Evolutionary conservation across 2,888 invertebrate genomes (phyloP).

Genomic region (Pollenia labialis): DNA sequence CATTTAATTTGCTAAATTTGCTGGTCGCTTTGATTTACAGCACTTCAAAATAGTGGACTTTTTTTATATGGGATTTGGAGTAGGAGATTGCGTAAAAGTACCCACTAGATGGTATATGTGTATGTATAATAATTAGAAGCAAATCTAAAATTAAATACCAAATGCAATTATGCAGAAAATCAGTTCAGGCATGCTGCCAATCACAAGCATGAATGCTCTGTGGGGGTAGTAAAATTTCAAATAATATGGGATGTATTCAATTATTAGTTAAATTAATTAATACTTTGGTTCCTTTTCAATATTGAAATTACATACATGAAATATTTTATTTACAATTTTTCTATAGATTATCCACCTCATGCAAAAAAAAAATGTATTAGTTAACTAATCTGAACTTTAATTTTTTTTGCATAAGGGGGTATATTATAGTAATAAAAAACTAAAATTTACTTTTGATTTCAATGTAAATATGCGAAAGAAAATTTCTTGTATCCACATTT

Average conservation of each 20-base stretch:
- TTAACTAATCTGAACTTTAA: too few species aligned
- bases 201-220: neutral
- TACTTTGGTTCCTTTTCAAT: neutral
- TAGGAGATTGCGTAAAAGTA: too few species aligned
- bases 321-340: neutral
- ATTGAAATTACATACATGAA: neutral
- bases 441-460: too few species aligned
- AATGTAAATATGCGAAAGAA: too few species aligned
- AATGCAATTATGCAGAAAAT: neutral
- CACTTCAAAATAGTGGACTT: too few species aligned
- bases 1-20: constrained; percentile 12
- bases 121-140: neutral
- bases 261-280: constrained; percentile 31
- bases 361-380: too few species aligned
- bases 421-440: too few species aligned
- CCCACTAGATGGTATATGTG: too few species aligned
- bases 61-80: too few species aligned
- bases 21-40: neutral
- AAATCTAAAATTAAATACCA: neutral
- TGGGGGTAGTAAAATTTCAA: neutral
- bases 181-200: constrained; percentile 4
- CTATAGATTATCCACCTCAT: too few species aligned
- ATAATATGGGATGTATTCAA: neutral
- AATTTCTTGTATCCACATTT: too few species aligned
- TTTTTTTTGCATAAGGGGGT: too few species aligned